Conservation (phyloP, 2,113 vertebrate genomes). For the Gorsachius goisagi region DNA sequence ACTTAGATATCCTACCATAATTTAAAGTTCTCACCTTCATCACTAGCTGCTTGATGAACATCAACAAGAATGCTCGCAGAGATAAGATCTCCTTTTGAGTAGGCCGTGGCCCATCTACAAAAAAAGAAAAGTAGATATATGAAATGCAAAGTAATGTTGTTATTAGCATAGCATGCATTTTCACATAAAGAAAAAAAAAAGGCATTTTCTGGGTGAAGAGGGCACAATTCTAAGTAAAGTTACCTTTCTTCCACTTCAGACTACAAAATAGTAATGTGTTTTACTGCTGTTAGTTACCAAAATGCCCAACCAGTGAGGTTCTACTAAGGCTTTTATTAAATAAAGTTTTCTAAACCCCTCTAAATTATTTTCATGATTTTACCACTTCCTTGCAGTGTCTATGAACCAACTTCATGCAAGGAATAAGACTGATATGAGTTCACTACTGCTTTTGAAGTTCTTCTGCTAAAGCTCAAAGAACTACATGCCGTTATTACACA, state of each 20-base stretch:
- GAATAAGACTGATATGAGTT: background rate
- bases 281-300: background rate
- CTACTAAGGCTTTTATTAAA: background rate
- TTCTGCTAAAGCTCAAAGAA: background rate
- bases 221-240: background rate
- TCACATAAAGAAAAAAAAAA: background rate
- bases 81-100: constrained; percentile 90
- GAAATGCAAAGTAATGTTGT: background rate
- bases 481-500: background rate
- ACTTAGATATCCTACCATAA: background rate
- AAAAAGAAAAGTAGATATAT: background rate
- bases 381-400: background rate
- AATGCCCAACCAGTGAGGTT: background rate
- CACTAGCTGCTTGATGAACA: constrained; percentile 96
- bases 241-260: background rate
- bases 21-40: constrained; percentile 85
- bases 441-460: background rate
- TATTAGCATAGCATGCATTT: background rate
- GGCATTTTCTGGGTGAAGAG: background rate
- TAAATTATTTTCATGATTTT: background rate
- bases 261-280: background rate
- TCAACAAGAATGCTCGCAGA: constrained; percentile 89
- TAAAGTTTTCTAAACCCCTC: background rate
- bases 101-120: constrained; percentile 90
- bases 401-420: background rate